Conservation (phyloP, 1,140 invertebrate species). For the Drosophila takahashii region DNA sequence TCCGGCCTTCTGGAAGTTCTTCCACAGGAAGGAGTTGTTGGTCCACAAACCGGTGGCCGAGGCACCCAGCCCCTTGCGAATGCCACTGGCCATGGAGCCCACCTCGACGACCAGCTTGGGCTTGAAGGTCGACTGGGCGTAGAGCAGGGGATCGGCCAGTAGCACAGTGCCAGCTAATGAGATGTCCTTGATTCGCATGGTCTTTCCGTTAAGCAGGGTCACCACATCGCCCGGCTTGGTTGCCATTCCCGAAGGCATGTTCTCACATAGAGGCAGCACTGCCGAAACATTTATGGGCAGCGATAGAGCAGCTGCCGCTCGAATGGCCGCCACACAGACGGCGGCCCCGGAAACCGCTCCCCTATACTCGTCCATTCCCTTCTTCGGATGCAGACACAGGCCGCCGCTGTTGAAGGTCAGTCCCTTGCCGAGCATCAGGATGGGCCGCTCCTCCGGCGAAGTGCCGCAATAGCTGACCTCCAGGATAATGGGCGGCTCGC, state of each 20-base stretch:
- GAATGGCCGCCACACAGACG: conserved; percentile 70
- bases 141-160: conserved; percentile 94
- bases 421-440: conserved; percentile 68
- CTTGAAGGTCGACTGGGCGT: conserved; percentile 87
- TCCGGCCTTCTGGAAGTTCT: conserved; percentile 88
- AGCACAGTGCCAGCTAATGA: conserved; percentile 94
- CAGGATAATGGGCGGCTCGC: conserved; percentile 86
- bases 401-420: conserved; percentile 88
- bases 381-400: conserved; percentile 91
- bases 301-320: conserved; percentile 67
- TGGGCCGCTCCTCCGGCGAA: conserved; percentile 57
- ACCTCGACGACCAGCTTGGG: conserved; percentile 90
- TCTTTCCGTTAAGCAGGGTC: conserved; percentile 93
- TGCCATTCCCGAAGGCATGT: conserved; percentile 92
- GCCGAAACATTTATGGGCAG: conserved; percentile 91
- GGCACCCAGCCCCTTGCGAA: conserved; percentile 87
- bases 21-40: conserved; percentile 88
- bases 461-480: conserved; percentile 69
- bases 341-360: conserved; percentile 89
- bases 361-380: conserved; percentile 92
- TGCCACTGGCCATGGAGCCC: conserved; percentile 87
- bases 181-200: conserved; percentile 92
- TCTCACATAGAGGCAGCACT: conserved; percentile 93
- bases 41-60: conserved; percentile 92
- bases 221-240: conserved; percentile 95